Conservation (phyloP, 2,797 vertebrate species). For the Mormyrops attenuatus region DNA sequence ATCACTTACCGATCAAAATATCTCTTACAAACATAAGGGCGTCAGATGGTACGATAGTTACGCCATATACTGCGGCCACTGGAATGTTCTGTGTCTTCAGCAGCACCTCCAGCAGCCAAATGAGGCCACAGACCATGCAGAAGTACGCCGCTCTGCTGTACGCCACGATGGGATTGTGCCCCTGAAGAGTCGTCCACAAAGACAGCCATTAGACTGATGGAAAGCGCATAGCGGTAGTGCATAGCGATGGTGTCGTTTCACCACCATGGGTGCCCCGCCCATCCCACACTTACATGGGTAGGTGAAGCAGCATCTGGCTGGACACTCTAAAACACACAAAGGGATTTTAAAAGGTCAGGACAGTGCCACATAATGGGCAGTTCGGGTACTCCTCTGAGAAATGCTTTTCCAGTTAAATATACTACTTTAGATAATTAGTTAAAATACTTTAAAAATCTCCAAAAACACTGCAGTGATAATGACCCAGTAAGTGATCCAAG, state of each 20-base stretch:
- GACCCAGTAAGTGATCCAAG: not conserved
- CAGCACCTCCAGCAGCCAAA: slow-evolving; percentile 85
- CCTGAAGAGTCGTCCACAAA: slow-evolving; percentile 57
- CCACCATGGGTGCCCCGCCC: not conserved
- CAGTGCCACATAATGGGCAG: not conserved
- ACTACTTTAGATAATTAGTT: not conserved
- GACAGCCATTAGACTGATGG: not conserved
- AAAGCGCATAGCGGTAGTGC: no score
- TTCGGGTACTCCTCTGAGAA: not conserved
- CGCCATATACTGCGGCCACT: slow-evolving; percentile 74
- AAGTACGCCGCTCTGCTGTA: slow-evolving; percentile 96
- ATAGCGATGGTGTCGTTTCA: not conserved
- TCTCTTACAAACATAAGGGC: slow-evolving; percentile 71
- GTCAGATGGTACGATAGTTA: slow-evolving; percentile 78
- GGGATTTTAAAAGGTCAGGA: not conserved
- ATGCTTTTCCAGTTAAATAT: not conserved
- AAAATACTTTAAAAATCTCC: not conserved
- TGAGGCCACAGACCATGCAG: slow-evolving; percentile 88
- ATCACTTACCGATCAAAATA: slow-evolving; percentile 76
- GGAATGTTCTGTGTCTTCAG: slow-evolving; percentile 74
- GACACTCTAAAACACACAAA: slow-evolving; percentile 78
- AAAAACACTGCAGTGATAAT: not conserved
- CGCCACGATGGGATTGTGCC: slow-evolving; percentile 91
- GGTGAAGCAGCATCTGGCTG: slow-evolving; percentile 97
- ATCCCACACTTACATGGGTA: slow-evolving; percentile 80